These are phyloP conservation scores for Gnatocerus cornutus DNA, from an alignment of 2,888 invertebrate genomes.

Conservation along the genomic window DNA sequence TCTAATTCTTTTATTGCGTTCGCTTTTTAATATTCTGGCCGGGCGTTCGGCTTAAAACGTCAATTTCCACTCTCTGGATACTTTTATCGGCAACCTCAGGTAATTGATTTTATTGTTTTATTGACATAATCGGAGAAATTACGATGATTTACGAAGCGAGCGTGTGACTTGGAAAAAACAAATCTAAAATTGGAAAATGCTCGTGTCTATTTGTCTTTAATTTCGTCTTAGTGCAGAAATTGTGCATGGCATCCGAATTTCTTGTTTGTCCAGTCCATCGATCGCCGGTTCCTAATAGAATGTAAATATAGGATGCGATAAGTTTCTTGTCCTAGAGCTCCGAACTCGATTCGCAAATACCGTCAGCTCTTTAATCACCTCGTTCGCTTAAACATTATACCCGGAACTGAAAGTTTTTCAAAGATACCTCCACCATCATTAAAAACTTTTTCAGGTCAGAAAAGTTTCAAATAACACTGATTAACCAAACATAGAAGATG, in stretches of 20 bases:
- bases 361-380: constrained; percentile 8
- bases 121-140: not conserved
- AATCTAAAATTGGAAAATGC: no score
- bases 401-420: not conserved
- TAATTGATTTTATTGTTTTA: constrained; percentile 32
- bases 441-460: constrained; percentile 10
- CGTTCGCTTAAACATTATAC: constrained; percentile 1
- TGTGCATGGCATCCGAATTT: not conserved
- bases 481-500: no score
- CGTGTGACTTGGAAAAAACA: no score
- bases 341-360: not conserved
- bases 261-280: constrained; percentile 6
- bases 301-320: constrained; percentile 1
- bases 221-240: no score
- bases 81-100: constrained; percentile 35
- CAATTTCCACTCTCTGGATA: constrained; percentile 30
- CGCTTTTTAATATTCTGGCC: constrained; percentile 47
- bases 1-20: constrained; percentile 54
- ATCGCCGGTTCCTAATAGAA: not conserved
- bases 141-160: not conserved
- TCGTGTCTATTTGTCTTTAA: no score
- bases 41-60: constrained; percentile 39
- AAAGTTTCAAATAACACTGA: not conserved
- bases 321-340: not conserved
- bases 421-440: constrained; percentile 5